These are phyloP conservation scores for Aulostomus chinensis DNA, from an alignment of 2,797 vertebrate species.

Conservation along the genomic window DNA sequence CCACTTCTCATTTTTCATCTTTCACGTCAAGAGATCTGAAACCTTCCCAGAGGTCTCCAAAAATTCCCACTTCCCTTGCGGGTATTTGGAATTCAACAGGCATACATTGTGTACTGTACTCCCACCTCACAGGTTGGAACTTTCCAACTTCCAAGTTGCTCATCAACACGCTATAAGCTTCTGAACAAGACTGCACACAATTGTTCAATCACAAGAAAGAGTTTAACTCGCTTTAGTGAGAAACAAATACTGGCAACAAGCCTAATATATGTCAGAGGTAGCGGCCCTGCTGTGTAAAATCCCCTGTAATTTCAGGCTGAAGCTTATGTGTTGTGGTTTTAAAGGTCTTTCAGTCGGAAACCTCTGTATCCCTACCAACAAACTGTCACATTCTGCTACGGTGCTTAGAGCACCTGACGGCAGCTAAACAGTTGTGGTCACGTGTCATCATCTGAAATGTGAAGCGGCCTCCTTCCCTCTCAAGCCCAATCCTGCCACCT, in stretches of 20 bases:
- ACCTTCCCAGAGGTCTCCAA: too few species aligned
- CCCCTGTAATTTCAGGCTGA: constrained; percentile 25
- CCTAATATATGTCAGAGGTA: constrained; percentile 29
- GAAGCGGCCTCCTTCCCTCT: constrained; percentile 25
- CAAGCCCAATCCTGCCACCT: constrained; percentile 56
- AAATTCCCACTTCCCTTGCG: too few species aligned
- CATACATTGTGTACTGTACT: too few species aligned
- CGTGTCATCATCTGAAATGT: constrained; percentile 29
- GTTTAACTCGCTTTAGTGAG: too few species aligned
- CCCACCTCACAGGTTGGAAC: too few species aligned
- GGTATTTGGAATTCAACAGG: too few species aligned
- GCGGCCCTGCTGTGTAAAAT: constrained; percentile 21
- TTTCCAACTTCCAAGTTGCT: too few species aligned
- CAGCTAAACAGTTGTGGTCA: constrained; percentile 32
- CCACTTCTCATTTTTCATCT: too few species aligned
- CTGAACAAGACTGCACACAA: too few species aligned
- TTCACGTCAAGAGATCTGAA: too few species aligned
- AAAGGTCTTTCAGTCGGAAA: constrained; percentile 17
- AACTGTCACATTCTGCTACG: constrained; percentile 26
- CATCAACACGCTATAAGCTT: too few species aligned
- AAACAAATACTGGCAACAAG: constrained; percentile 29
- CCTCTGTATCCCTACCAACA: constrained; percentile 18
- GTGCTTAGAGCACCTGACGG: constrained; percentile 27
- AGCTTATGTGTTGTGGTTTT: constrained; percentile 8
- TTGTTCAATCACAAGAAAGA: too few species aligned